Percentiles rank a stretch among this genome's conserved stretches.
Evolutionary conservation across 2,888 invertebrate genomes (phyloP).

Genomic region (Theodoxus fluviatilis): DNA sequence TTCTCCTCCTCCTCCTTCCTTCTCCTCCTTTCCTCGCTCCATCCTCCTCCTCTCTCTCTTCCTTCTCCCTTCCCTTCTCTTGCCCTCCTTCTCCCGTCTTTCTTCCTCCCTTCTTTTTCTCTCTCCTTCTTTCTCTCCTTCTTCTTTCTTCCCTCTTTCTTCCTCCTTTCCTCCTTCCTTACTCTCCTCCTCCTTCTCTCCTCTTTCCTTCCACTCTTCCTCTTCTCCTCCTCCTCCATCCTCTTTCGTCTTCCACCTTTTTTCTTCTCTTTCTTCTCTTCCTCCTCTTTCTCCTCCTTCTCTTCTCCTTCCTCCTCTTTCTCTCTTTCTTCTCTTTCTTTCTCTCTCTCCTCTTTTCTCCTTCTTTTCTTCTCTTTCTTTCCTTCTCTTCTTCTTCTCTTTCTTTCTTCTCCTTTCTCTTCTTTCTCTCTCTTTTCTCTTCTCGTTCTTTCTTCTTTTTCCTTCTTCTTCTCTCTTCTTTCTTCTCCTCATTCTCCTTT

Average conservation of each 20-base stretch:
- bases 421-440: too few species aligned
- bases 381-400: neutral
- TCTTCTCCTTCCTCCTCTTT: neutral
- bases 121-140: too few species aligned
- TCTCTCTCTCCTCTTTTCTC: neutral
- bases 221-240: neutral
- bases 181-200: neutral
- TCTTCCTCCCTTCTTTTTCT: too few species aligned
- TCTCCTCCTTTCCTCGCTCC: too few species aligned
- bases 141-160: too few species aligned
- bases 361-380: neutral
- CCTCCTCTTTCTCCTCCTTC: neutral
- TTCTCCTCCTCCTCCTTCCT: too few species aligned
- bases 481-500: neutral
- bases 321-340: slow-evolving; percentile 2
- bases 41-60: too few species aligned
- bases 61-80: too few species aligned
- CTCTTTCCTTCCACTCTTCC: neutral
- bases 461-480: neutral
- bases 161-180: too few species aligned
- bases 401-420: neutral
- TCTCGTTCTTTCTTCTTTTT: neutral
- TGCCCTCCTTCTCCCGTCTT: too few species aligned
- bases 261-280: neutral
- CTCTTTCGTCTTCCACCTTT: neutral